Base-by-base conservation (phyloP, 2,888 invertebrate genomes). In the Agrochola lychnidis region DNA sequence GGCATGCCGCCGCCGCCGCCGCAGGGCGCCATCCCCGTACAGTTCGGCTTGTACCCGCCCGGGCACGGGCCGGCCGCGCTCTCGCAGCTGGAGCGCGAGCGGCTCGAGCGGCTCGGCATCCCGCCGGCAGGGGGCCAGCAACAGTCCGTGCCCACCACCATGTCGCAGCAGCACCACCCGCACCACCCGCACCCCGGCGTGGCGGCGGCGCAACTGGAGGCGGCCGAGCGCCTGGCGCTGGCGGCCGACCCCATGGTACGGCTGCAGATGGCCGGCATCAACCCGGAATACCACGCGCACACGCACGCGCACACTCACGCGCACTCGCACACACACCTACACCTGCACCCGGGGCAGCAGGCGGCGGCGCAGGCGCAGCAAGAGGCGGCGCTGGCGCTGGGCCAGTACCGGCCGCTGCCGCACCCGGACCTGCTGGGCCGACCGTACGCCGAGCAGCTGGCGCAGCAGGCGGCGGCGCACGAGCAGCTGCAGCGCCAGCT, bases 161-260 rank as follows among this genome's bases (percentile, higher is more conserved):
- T 97, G 67, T 97, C 97, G 76, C 97, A 96, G 79, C 94, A 96
- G 53, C 97, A 97, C 81, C 97, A 97, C 76, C 97, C 97, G 86
- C 97, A 97, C 90, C 97, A 97, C 87, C 96, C 96, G 56, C 97
- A 97, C 87, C 96, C 94, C 3, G 94, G 95, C 69, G 96, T 95
- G 64, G 97, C 97, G 63, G 96, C 97, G 42, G 98, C 98, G 79
- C 98, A 98, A 93, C 95, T 98, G 78, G 98, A 98, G 90, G 97
- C 97, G 89, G 98, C 98, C 89, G 98, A 99, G 95, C 97, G 98
- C 88, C 96, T 98, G 86, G 98, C 98, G 82, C 97, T 98, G 90
- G 98, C 99, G 82, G 98, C 98, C 86, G 99, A 99, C 96, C 99
- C 99, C 83, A 98, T 99, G 98, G 98, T 98, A 95, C 98, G 99